Evolutionary conservation across 2,113 vertebrate species (phyloP).

Genomic region (Sturnira hondurensis): DNA sequence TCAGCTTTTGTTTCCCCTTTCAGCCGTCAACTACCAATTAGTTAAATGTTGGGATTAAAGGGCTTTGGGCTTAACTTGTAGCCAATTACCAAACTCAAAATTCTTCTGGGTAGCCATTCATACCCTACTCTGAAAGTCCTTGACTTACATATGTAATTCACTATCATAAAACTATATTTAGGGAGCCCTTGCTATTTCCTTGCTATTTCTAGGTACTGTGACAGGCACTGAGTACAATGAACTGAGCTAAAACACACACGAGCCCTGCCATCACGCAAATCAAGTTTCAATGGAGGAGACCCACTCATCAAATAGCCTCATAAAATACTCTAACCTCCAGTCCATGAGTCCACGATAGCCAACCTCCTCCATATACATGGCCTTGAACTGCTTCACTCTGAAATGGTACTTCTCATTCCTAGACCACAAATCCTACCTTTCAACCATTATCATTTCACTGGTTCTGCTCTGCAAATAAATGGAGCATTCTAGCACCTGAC

Average conservation of each 20-base stretch:
- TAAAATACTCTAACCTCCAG: background rate
- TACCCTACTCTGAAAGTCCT: background rate
- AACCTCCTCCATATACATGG: background rate
- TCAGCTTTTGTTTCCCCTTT: background rate
- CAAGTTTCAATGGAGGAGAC: background rate
- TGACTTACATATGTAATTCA: background rate
- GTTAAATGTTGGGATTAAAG: background rate
- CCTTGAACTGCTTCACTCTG: background rate
- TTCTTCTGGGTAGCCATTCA: background rate
- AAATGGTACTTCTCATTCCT: background rate
- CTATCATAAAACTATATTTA: background rate
- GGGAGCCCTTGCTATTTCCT: background rate
- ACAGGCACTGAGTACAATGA: background rate
- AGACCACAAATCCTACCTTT: accelerated
- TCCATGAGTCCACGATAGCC: background rate
- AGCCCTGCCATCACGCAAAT: background rate
- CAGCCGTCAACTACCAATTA: background rate
- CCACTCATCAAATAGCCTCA: background rate
- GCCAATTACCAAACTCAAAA: background rate
- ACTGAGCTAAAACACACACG: background rate
- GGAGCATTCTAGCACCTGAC: background rate
- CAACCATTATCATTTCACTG: background rate
- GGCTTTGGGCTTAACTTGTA: background rate
- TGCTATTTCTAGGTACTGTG: background rate
- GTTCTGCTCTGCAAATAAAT: background rate